Evolutionary conservation across 2,888 invertebrate genomes (phyloP).

Genomic region (Gastrophysa polygoni): DNA sequence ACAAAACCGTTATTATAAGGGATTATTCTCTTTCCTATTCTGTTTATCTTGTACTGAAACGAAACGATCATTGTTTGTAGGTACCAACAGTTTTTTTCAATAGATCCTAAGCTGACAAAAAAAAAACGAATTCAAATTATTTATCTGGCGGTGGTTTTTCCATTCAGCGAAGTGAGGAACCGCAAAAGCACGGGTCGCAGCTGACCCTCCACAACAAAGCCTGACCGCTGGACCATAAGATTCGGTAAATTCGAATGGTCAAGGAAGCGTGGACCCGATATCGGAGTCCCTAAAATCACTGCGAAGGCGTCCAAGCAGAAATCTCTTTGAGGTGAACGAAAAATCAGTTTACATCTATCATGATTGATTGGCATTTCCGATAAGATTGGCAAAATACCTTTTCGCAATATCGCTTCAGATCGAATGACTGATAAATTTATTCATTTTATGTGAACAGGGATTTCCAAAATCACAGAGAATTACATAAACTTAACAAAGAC

Average conservation of each 20-base stretch:
- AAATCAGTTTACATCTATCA: no score
- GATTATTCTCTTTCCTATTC: no score
- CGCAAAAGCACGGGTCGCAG: background rate
- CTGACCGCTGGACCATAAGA: background rate
- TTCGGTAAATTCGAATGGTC: slow-evolving; percentile 8
- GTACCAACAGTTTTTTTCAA: background rate
- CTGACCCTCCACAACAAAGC: background rate
- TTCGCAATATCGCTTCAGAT: no score
- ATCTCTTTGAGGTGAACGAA: background rate
- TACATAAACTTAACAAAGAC: no score
- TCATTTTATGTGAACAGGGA: no score
- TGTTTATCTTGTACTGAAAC: no score
- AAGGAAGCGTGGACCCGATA: slow-evolving; percentile 25
- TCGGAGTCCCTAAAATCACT: slow-evolving; percentile 24
- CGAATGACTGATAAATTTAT: no score
- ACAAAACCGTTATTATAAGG: no score
- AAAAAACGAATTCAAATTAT: background rate
- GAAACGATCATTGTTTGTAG: no score
- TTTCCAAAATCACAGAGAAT: no score
- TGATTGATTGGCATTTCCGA: no score
- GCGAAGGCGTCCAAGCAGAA: slow-evolving; percentile 21
- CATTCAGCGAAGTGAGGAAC: background rate
- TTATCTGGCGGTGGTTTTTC: background rate
- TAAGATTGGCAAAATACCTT: no score
- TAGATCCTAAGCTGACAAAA: background rate